Evolutionary conservation across 2,888 invertebrate species (phyloP), one percentile per base, ranked within the genome.

Genomic region (Drosophila leonis): DNA sequence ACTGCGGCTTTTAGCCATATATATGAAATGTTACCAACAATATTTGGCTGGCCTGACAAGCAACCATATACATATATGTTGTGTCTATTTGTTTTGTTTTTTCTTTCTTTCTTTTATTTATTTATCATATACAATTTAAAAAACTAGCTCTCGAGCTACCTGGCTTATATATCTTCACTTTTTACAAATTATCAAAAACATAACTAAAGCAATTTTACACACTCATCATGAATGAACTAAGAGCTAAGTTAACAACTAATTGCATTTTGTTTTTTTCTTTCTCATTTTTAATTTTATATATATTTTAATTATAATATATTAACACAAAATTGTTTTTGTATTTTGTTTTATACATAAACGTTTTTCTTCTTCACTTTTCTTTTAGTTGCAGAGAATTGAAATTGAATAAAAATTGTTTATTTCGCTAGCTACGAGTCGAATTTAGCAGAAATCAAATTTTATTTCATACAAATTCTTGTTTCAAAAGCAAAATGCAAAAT

Each of bases 171-270:
- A 35, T 63, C 31, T 33, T 65, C 67, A 73, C 65, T 84, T 76
- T 86, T 71, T 83, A 83, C 85, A 83, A 83, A 83, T 83, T 82
- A 87, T 87, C 70, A 76, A 88, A 83, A 81, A 82, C 76, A 82
- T 77, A 85, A 87, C 76, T 83, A 87, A 80, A 88, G 63, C 75
- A 80, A 80, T 68, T 82, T 75, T 79, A 84, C 77, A 88, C 84
- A 78, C 63, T 71, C 64, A 68, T 71, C 65, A 51, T 75, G 60
- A 76, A 72, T 66, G 73, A 68, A 69, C 63, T 83, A 82, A 76
- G 33, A 76, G 68, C 72, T 83, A 82, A 70, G 65, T 60, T 83
- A 85, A 70, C 29, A 75, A 72, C 77, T 86, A 78, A 75, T 83
- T 83, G 72, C 74, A 74, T 81, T 80, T 77, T 72, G n/a, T 55